A percentile compares a stretch with the other conserved stretches of the same genome.
These are phyloP conservation scores for Catostomus latipinnis DNA, from an alignment of 2,797 vertebrate genomes.

Conservation along the genomic window DNA sequence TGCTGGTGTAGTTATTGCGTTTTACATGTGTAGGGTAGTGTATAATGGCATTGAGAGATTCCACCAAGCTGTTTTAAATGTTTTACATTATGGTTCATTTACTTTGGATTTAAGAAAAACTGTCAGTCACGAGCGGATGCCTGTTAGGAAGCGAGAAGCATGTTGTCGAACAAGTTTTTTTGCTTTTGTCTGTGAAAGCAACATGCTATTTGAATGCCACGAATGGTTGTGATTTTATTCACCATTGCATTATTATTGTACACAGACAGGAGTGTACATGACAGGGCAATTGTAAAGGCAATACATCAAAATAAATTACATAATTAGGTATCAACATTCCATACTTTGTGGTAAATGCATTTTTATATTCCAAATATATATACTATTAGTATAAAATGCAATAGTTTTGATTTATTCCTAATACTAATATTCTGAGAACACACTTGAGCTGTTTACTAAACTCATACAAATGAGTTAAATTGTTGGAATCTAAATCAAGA, in stretches of 20 bases:
- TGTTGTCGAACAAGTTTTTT: constrained; percentile 46
- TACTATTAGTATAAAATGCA: not conserved
- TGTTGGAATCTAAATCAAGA: constrained; percentile 41
- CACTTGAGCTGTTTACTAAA: constrained; percentile 25
- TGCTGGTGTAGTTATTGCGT: too few species aligned
- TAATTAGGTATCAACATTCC: not conserved
- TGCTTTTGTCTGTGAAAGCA: not conserved
- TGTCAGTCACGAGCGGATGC: not conserved
- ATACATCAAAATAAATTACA: not conserved
- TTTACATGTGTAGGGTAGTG: too few species aligned
- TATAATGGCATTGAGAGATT: too few species aligned
- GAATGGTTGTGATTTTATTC: constrained; percentile 51
- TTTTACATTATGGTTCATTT: not conserved
- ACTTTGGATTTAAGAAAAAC: not conserved
- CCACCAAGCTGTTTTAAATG: not conserved
- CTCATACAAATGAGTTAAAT: constrained; percentile 33
- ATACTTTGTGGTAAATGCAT: not conserved
- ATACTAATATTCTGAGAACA: constrained; percentile 4
- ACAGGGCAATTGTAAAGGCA: constrained; percentile 6
- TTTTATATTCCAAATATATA: not conserved
- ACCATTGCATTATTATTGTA: constrained; percentile 17
- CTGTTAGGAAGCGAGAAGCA: constrained; percentile 46
- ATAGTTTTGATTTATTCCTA: not conserved
- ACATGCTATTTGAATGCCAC: constrained; percentile 46
- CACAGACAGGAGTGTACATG: not conserved